Percentiles rank a stretch among this genome's conserved stretches.
Conservation (phyloP, 1,140 invertebrate species). For the Medauroidea extradentata region DNA sequence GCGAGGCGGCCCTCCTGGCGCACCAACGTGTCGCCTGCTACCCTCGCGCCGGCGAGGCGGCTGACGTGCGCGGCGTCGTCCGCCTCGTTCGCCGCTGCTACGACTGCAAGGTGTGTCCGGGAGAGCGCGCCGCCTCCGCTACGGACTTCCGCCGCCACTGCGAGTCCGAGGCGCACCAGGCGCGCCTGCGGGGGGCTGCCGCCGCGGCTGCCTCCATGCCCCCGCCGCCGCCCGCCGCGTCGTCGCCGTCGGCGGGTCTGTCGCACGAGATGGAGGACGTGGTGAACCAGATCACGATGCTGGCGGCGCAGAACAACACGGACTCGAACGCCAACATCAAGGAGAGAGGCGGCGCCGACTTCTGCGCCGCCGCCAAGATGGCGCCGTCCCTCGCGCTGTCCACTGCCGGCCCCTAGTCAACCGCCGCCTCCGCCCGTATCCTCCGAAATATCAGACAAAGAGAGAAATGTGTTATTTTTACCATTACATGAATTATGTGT, state of each 20-base stretch:
- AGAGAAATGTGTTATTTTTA: too few species aligned
- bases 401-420: not conserved
- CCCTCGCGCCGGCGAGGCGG: slow-evolving; percentile 55
- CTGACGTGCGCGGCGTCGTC: slow-evolving; percentile 53
- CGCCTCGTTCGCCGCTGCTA: slow-evolving; percentile 63
- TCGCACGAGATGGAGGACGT: slow-evolving; percentile 78
- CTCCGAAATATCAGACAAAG: too few species aligned
- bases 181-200: not conserved
- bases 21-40: slow-evolving; percentile 67
- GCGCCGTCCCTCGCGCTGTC: not conserved
- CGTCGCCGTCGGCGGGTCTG: slow-evolving; percentile 39
- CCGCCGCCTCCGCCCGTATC: not conserved
- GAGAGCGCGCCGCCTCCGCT: slow-evolving; percentile 54
- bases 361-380: slow-evolving; percentile 1
- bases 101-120: slow-evolving; percentile 65
- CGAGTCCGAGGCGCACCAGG: slow-evolving; percentile 52
- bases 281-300: slow-evolving; percentile 73
- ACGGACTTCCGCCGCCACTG: slow-evolving; percentile 63
- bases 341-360: slow-evolving; percentile 1
- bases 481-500: too few species aligned
- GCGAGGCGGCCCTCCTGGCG: slow-evolving; percentile 62
- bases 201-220: slow-evolving; percentile 31
- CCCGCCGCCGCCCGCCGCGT: slow-evolving; percentile 34
- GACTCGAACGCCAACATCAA: slow-evolving; percentile 18
- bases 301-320: slow-evolving; percentile 59